phyloP scores from a whole-genome alignment of 2,888 invertebrate genomes.

The Sesia bembeciformis region DNA sequence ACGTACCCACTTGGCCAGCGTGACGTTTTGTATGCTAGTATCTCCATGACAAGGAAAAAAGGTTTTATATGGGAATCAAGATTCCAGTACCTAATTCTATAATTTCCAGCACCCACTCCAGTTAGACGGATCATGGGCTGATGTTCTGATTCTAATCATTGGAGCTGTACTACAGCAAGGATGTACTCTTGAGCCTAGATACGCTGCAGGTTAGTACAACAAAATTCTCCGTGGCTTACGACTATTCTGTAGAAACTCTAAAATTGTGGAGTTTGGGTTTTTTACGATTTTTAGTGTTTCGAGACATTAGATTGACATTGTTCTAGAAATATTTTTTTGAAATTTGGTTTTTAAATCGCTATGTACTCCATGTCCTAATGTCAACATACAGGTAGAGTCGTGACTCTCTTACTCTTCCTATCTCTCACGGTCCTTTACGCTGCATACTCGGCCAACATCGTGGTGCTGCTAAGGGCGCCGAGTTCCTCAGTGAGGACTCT shows the following conservation, averaged over 20 bases:
- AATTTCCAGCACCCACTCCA: conserved; percentile 48
- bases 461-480: conserved; percentile 77
- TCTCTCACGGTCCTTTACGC: conserved; percentile 76
- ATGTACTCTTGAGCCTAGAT: conserved; percentile 65
- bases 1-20: too few relatives aligned
- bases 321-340: not conserved
- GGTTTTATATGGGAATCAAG: too few relatives aligned
- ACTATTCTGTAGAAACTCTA: too few relatives aligned
- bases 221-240: too few relatives aligned
- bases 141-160: conserved; percentile 69
- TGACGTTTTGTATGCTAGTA: too few relatives aligned
- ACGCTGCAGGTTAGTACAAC: conserved; percentile 42
- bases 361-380: too few relatives aligned
- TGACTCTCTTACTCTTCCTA: conserved; percentile 75
- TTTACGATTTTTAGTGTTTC: too few relatives aligned
- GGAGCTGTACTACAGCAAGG: conserved; percentile 77
- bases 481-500: conserved; percentile 75
- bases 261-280: too few relatives aligned
- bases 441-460: conserved; percentile 80
- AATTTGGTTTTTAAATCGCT: too few relatives aligned
- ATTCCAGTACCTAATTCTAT: not conserved
- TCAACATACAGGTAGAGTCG: conserved; percentile 57
- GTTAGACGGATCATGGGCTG: conserved; percentile 62
- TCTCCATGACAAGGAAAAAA: too few relatives aligned
- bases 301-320: not conserved